Base-by-base conservation (phyloP, 2,888 invertebrate genomes). In the Drosophila sordidula region DNA sequence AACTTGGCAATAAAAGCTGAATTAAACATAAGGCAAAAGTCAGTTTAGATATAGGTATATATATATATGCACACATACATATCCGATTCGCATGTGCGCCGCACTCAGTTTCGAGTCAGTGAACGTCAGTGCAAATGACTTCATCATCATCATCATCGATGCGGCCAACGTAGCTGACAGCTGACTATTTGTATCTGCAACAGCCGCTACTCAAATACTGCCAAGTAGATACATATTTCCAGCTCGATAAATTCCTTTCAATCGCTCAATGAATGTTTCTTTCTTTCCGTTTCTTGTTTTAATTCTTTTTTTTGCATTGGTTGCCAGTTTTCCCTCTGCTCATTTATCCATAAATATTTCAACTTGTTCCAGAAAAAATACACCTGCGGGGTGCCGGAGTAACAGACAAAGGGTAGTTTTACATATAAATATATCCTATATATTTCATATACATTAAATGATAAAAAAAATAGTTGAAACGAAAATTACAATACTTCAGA, bases 81-180 rank as follows among this genome's bases (percentile, higher is more conserved):
- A 46, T 64, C 47, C 64, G 70, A 36, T 47, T 44, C 51, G 55
- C 46, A 69, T 70, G 64, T 73, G 78, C 66, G 36, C 58, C 63
- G 25, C 50, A 39, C 52, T 59, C 61, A 51, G 14, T 6, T 52
- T 52, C 75, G 67, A 78, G 78, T 78, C 73, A 70, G 78, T 80
- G 80, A 81, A 80, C 80, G 80, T 80, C 78, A 54, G 62, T 63
- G 69, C 62, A 77, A 67, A 77, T 79, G 78, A 78, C 78, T 78
- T 78, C 78, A 78, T 78, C 78, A 73, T 67, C 72, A 34, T 34
- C 12, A 34, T 34, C 34, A 34, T 34, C 34, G 34, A 34, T 12
- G 34, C 29, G 29, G 29, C 29, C 29, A 61, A 66, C 55, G 58
- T 51, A 63, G 46, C 69, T 56, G 75, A 67, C 67, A 70, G 64